Base-by-base conservation (phyloP, 2,888 invertebrate species). In the Coelogynopora nodosa region DNA sequence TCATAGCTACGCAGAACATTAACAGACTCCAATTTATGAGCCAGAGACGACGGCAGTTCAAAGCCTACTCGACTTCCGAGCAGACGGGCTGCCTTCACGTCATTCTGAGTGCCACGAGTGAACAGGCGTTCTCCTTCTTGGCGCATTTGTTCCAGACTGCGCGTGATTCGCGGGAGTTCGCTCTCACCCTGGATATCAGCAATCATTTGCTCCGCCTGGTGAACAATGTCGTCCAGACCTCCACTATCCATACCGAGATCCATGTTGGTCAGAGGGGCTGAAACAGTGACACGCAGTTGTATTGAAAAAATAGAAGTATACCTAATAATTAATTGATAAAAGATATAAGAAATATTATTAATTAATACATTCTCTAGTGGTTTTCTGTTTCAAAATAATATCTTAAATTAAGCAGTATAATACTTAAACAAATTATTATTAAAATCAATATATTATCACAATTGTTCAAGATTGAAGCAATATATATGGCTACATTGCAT, bases 181-280 rank as follows among this genome's bases (percentile, higher is more conserved):
- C 90, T 90, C 13, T 91, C 91, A 29, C 95, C 95, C 90, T 95
- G 95, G 88, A 96, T 95, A 91, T 96, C 96, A 88, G 95, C 95
- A 0, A 96, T 95, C 88, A 98, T 93, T 91, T 96, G 96, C 91
- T 97, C 96, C 10, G 97, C 97, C 93, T 96, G 95, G 91, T 96
- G 95, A 86, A 97, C 93, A 89, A 98, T 93, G 90, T 96, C 95
- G 89, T 95, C 95, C 90, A 97, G 87, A 87, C n/a, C 10, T 10
- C 49, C 49, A 18, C 10, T 5, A 18, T 49, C 49, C 49, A 13
- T 5, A 49, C 49, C 49, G 18, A 49, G 49, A 49, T 49, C 49
- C 49, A 49, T 49, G n/a, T n/a, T n/a, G n/a, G n/a, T n/a, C n/a
- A n/a, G n/a, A n/a, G n/a, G n/a, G n/a, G n/a, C n/a, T n/a, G n/a